phyloP scores from a whole-genome alignment of 2,797 vertebrate genomes.

The Falco concolor region DNA sequence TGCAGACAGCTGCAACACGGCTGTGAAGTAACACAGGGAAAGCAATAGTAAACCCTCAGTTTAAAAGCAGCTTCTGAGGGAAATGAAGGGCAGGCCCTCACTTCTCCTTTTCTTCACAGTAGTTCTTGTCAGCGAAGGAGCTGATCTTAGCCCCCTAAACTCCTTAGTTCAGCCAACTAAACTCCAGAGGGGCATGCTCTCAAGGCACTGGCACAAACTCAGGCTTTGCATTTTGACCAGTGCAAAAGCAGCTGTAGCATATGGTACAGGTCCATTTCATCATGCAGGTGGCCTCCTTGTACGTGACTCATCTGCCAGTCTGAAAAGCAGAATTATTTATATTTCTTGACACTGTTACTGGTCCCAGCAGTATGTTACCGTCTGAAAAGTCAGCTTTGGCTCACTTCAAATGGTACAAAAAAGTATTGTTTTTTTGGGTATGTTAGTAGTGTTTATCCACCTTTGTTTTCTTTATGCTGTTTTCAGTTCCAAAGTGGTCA shows the following conservation, averaged over 20 bases:
- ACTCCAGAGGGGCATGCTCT: not conserved
- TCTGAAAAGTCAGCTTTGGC: not conserved
- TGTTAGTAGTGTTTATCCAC: not conserved
- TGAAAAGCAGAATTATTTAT: not conserved
- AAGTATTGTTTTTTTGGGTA: fast-evolving
- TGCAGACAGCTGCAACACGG: not conserved
- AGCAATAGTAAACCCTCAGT: not conserved
- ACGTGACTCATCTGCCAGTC: not conserved
- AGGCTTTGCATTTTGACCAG: not conserved
- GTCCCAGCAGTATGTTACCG: not conserved
- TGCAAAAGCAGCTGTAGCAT: not conserved
- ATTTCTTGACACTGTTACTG: not conserved
- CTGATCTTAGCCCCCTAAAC: not conserved
- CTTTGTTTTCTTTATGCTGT: not conserved
- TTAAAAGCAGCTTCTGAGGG: not conserved
- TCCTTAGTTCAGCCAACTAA: not conserved
- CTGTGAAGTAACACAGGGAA: not conserved
- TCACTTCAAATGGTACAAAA: not conserved
- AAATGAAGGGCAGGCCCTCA: not conserved
- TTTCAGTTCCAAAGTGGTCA: not conserved
- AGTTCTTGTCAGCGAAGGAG: not conserved
- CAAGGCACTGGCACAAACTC: not conserved
- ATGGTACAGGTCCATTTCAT: not conserved
- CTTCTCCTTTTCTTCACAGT: not conserved
- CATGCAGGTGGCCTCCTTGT: not conserved